Evolutionary conservation across 23 tunicate genomes (phyloP).

Genomic region (Trididemnum miniatum): DNA sequence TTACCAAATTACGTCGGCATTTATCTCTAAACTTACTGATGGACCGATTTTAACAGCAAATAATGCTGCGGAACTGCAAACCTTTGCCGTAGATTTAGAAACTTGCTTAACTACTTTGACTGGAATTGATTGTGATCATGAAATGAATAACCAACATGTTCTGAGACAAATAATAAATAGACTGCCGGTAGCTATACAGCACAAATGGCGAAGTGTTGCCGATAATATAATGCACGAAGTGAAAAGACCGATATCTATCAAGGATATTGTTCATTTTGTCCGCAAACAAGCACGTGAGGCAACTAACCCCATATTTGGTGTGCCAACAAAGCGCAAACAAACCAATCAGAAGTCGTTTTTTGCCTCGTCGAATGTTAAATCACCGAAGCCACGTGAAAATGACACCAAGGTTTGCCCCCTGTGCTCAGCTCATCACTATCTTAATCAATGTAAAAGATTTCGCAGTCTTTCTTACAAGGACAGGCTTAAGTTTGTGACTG

Average conservation of each 20-base stretch:
- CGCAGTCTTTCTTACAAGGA: not conserved
- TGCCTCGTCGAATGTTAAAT: not conserved
- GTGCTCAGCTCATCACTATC: not conserved
- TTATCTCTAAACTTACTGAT: too few relatives aligned
- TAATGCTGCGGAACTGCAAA: too few relatives aligned
- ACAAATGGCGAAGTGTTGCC: not conserved
- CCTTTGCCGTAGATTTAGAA: too few relatives aligned
- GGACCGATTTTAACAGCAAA: too few relatives aligned
- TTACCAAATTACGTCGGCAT: too few relatives aligned
- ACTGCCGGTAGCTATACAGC: not conserved
- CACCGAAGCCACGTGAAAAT: not conserved
- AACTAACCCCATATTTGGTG: not conserved
- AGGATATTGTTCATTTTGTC: not conserved
- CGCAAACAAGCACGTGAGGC: constrained; percentile 3
- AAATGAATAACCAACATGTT: constrained; percentile 1
- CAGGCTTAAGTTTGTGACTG: not conserved
- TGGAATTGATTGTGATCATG: not conserved
- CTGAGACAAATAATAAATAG: not conserved
- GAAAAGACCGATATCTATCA: not conserved
- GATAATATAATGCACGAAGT: not conserved
- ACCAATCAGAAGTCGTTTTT: not conserved
- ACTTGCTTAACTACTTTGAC: too few relatives aligned
- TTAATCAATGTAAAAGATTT: too few relatives aligned
- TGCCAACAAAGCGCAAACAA: not conserved
- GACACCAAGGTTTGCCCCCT: not conserved